phyloP scores from a whole-genome alignment of 2,888 invertebrate genomes.

The Drosophila vallismaia region DNA sequence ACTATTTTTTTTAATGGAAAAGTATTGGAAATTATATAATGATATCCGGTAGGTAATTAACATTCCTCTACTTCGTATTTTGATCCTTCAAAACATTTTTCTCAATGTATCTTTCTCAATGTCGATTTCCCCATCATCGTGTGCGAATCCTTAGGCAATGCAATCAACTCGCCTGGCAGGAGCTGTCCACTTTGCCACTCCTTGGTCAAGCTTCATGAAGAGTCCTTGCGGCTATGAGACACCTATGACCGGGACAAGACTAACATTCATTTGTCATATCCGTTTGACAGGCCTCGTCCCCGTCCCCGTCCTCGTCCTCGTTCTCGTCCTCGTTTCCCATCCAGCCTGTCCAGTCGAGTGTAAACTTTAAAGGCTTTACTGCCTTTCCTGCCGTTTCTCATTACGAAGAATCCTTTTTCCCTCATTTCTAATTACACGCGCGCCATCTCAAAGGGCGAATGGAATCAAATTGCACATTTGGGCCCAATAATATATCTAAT shows the following conservation, averaged over 20 bases:
- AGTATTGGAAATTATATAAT: not conserved
- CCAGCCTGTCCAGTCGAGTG: not conserved
- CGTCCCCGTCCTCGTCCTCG: too few relatives aligned
- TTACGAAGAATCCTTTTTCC: not conserved
- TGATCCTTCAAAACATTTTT: not conserved
- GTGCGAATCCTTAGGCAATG: slow-evolving; percentile 15
- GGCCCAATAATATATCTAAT: slow-evolving; percentile 33
- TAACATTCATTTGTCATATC: slow-evolving; percentile 34
- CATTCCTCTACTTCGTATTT: too few relatives aligned
- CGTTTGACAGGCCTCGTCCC: slow-evolving; percentile 15
- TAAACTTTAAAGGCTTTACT: slow-evolving; percentile 18
- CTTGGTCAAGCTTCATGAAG: not conserved
- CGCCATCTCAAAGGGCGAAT: slow-evolving; percentile 6
- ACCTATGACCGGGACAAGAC: slow-evolving; percentile 18
- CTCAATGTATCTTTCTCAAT: not conserved
- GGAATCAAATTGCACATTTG: slow-evolving; percentile 35
- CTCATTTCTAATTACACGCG: slow-evolving; percentile 22
- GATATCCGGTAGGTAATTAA: too few relatives aligned
- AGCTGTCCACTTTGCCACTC: slow-evolving; percentile 12
- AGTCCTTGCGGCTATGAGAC: slow-evolving; percentile 23
- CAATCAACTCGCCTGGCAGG: slow-evolving; percentile 22
- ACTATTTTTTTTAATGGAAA: not conserved
- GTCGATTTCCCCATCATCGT: not conserved
- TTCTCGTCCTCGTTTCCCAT: not conserved
- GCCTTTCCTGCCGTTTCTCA: slow-evolving; percentile 4